Percentiles rank a stretch among this genome's conserved stretches.
These are phyloP conservation scores for Catocala nupta DNA, from an alignment of 2,888 invertebrate species.

Conservation along the genomic window DNA sequence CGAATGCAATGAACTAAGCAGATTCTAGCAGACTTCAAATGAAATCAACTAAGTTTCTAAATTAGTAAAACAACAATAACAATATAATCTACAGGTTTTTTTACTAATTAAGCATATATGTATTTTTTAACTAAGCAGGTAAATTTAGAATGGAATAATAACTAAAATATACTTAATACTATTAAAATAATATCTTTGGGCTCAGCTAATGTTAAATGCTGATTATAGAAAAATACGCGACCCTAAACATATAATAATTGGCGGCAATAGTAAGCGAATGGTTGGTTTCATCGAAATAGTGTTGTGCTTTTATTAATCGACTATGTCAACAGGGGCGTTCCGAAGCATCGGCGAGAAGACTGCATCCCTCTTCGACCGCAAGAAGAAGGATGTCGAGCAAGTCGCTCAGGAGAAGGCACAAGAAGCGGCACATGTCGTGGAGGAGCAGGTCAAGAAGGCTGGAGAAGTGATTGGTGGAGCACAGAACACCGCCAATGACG, in stretches of 20 bases:
- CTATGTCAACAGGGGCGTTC: conserved; percentile 87
- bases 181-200: too few relatives aligned
- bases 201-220: too few relatives aligned
- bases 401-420: conserved; percentile 88
- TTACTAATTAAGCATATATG: too few relatives aligned
- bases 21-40: not conserved
- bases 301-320: conserved; percentile 30
- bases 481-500: conserved; percentile 84
- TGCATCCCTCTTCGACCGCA: conserved; percentile 90
- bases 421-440: conserved; percentile 88
- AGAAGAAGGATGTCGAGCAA: conserved; percentile 91
- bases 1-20: not conserved
- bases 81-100: too few relatives aligned
- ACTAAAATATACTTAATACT: too few relatives aligned
- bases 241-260: too few relatives aligned
- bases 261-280: too few relatives aligned
- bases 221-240: too few relatives aligned
- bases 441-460: conserved; percentile 89
- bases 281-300: conserved; percentile 5
- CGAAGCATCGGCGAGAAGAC: conserved; percentile 91
- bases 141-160: too few relatives aligned
- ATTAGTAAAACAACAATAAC: too few relatives aligned
- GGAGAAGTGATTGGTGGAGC: conserved; percentile 88
- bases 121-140: too few relatives aligned
- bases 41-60: not conserved